Conservation (phyloP, 64 coral and sea anemone species). For the Montipora cactus region DNA sequence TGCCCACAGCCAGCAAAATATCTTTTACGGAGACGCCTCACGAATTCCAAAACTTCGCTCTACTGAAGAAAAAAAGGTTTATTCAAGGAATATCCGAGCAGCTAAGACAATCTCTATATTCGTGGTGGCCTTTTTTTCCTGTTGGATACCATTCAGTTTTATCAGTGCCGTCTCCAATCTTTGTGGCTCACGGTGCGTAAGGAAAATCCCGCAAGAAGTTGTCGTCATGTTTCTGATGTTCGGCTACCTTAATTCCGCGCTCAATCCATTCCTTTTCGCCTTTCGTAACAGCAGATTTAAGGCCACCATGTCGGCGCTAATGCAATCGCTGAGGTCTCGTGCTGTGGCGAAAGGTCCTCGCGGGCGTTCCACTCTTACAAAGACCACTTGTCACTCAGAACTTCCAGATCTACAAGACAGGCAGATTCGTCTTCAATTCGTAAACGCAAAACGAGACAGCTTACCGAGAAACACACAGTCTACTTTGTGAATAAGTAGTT, state of each 20-base stretch:
- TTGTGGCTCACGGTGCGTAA: neutral
- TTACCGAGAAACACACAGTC: neutral
- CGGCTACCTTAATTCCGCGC: slow-evolving; percentile 70
- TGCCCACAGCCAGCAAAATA: too few relatives aligned
- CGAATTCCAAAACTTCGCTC: too few relatives aligned
- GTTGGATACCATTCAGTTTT: slow-evolving; percentile 48
- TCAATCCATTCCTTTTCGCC: slow-evolving; percentile 74
- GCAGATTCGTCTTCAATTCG: neutral
- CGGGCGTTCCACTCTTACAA: slow-evolving; percentile 3
- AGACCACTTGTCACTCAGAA: neutral
- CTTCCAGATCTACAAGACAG: neutral
- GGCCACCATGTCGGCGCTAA: neutral
- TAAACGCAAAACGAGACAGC: neutral
- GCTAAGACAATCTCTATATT: slow-evolving; percentile 74
- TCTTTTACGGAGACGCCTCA: too few relatives aligned
- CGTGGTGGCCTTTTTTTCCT: slow-evolving; percentile 56
- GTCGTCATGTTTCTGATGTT: slow-evolving; percentile 38
- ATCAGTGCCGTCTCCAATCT: slow-evolving; percentile 23
- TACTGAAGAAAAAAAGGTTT: too few relatives aligned
- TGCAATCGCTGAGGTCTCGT: too few relatives aligned
- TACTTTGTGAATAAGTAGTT: neutral
- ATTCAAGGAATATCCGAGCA: too few relatives aligned
- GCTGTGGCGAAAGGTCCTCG: neutral
- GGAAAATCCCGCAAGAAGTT: slow-evolving; percentile 14
- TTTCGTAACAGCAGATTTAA: slow-evolving; percentile 37